A percentile compares a stretch with the other conserved stretches of the same genome.
Evolutionary conservation across 2,888 invertebrate species (phyloP).

Genomic region (Nysson spinosus): DNA sequence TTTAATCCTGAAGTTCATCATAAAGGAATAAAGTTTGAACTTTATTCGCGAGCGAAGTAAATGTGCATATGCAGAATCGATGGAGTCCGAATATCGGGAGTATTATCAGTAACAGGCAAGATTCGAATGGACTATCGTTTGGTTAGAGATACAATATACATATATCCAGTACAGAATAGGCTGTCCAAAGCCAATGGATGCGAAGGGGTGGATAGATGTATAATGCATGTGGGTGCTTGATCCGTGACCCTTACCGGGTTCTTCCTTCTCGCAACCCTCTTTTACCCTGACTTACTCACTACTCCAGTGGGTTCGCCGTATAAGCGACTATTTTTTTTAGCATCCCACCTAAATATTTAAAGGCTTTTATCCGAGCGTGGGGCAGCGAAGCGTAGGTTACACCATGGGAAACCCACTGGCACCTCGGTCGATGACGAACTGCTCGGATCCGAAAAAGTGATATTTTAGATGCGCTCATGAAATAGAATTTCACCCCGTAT

Average conservation of each 20-base stretch:
- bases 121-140: conserved; percentile 17
- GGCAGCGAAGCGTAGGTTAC: conserved; percentile 11
- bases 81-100: conserved; percentile 27
- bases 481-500: conserved; percentile 31
- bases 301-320: conserved; percentile 22
- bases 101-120: conserved; percentile 30
- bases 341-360: conserved; percentile 61
- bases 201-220: conserved; percentile 56
- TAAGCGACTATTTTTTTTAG: conserved; percentile 39
- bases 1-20: no score
- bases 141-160: conserved; percentile 19
- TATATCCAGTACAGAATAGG: conserved; percentile 41
- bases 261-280: conserved; percentile 21
- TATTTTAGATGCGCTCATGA: conserved; percentile 3
- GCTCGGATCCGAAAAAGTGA: background rate
- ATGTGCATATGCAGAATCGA: no score
- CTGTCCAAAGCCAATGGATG: conserved; percentile 42
- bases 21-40: no score
- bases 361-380: conserved; percentile 51
- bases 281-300: conserved; percentile 33
- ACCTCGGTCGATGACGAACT: background rate
- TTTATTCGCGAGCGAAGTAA: no score
- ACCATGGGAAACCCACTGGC: background rate
- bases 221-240: conserved; percentile 63
- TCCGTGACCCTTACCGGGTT: conserved; percentile 56